Percentiles rank a stretch among this genome's conserved stretches.
Evolutionary conservation across 92 coral and sea anemone genomes (phyloP).

Genomic region (Umimayanthus chanpuru): DNA sequence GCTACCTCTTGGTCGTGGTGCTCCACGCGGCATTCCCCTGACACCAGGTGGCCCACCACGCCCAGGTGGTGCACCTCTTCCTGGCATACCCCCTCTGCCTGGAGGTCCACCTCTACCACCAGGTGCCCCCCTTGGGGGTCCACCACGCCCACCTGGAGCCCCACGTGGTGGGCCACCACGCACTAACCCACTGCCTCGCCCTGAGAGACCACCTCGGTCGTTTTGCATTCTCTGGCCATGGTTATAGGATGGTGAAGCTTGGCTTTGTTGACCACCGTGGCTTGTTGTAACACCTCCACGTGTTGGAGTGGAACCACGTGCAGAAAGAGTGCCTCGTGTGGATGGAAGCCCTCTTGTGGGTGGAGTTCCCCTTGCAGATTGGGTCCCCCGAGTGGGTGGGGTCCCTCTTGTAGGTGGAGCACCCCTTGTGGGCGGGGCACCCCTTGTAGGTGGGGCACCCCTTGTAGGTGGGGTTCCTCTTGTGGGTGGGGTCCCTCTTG

Average conservation of each 20-base stretch:
- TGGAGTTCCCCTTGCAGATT: neutral
- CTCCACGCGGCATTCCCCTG: constrained; percentile 30
- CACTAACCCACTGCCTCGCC: neutral
- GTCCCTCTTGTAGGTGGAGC: neutral
- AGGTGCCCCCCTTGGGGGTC: neutral
- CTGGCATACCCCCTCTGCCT: constrained; percentile 40
- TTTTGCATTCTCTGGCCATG: neutral
- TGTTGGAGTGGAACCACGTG: neutral
- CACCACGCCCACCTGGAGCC: constrained; percentile 25
- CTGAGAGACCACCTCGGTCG: constrained; percentile 21
- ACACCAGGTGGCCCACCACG: constrained; percentile 38
- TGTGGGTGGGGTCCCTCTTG: neutral
- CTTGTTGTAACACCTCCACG: neutral
- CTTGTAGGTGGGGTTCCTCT: neutral
- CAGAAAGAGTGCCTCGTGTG: constrained; percentile 13
- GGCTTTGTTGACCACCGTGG: constrained; percentile 10
- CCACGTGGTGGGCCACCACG: constrained; percentile 19
- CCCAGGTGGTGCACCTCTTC: constrained; percentile 64
- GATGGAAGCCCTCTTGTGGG: constrained; percentile 10
- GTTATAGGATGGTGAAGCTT: constrained; percentile 1
- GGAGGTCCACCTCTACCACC: constrained; percentile 50
- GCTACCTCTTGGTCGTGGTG: constrained; percentile 42
- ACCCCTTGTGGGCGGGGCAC: neutral
- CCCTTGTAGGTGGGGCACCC: neutral
- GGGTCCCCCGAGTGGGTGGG: constrained; percentile 10